Base-by-base conservation (phyloP, 2,113 vertebrate genomes). In the Callaeas wilsoni region DNA sequence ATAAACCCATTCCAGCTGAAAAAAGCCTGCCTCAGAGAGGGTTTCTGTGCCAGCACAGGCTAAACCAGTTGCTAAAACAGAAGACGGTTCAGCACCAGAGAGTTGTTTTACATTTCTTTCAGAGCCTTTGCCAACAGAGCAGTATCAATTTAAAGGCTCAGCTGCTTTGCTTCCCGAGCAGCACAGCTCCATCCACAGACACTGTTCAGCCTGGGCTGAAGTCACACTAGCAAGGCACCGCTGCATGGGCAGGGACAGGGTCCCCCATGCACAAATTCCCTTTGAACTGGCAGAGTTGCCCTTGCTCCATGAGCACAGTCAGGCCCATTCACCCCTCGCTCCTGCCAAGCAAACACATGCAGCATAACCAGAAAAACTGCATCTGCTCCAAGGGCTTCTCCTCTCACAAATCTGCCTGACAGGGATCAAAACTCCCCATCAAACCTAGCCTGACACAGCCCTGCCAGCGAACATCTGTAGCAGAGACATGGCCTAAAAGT, bases 401-500 rank as follows among this genome's bases (percentile, higher is more conserved):
- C 70, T 71, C 64, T 35, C 56, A 68, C 60, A 75, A 30, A 84
- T 65, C 60, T 82, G 94, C 84, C 65, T 78, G 69, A 73, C 89
- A 76, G 81, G 69, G 87, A 95, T 86, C 90, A 93, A 89, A 95
- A 92, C 56, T 63, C 71, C 67, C 68, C 63, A 59, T 90, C 92
- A 86, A 88, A 89, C 77, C 41, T 39, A 71, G 42, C 60, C 46
- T 82, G 91, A 87, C 69, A 33, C 2, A 50, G 47, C 44, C 52
- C 86, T 93, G 68, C 85, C 82, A 95, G 93, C 90, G 82, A 93
- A 94, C 82, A 90, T 92, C 92, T 93, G 94, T 73, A 86, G 76
- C 56, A 21, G 50, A 94, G 88, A 27, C 64, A 39, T 22, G 65
- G 86, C 77, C 91, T 75, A 44, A 81, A 79, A 95, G 79, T 33